Evolutionary conservation across 2,888 invertebrate genomes (phyloP), one percentile per base, ranked within the genome.

Genomic region (Drosophila mimica): DNA sequence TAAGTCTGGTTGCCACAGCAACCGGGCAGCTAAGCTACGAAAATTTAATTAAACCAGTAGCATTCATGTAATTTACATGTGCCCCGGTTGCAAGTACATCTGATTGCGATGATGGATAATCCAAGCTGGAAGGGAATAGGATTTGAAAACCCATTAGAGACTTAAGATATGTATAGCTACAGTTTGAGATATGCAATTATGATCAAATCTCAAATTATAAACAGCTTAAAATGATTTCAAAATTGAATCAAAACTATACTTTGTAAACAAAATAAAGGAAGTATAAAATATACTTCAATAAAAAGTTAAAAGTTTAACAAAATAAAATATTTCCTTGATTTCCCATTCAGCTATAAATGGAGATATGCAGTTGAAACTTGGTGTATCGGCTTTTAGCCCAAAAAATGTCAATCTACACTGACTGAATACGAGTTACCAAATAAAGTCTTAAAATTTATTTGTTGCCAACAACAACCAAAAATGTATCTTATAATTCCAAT

Each of bases 51-150:
- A 77, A 63, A n/a, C 9, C 20, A 20, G 49, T 17, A 30, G 25
- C 15, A 49, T 53, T 28, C 15, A 54, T 53, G 49, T 17, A 49
- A 38, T 57, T 52, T 36, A 8, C 30, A 46, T 62, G 34, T n/a
- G 34, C 20, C 40, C 30, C 43, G 40, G 20, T 25, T 25, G 25
- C 51, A 28, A 52, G 15, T 20, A 20, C 31, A 63, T 11, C 59
- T 76, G 76, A 76, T 76, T 63, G 52, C 48, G 28, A 57, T 76
- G 76, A 76, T 76, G 43, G 52, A 76, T 71, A 59, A 59, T 49
- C 40, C 13, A 28, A 56, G 8, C 25, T 30, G 13, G 13, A 38
- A 25, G 15, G 15, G 8, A 15, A 15, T 2, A 8, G 4, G 7
- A 25, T 15, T 46, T 8, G 46, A 46, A 46, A 46, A 25, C 15